Evolutionary conservation across 2,888 invertebrate genomes (phyloP).

Genomic region (Cyclophora punctaria): DNA sequence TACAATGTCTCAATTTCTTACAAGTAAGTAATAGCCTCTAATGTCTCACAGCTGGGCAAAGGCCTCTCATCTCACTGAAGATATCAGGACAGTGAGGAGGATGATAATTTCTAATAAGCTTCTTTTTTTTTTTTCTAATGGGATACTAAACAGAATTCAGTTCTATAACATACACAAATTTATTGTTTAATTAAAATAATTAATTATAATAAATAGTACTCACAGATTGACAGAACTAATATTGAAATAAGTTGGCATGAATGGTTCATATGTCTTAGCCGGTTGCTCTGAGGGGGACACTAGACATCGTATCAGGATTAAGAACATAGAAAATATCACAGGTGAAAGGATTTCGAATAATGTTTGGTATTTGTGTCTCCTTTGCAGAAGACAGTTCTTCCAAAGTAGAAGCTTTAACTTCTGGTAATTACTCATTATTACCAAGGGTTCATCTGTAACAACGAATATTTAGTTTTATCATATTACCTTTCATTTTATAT

Average conservation of each 20-base stretch:
- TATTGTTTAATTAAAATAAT: too few relatives aligned
- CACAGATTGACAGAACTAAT: slow-evolving; percentile 52
- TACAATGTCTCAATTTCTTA: too few relatives aligned
- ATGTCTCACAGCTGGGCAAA: too few relatives aligned
- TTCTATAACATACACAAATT: too few relatives aligned
- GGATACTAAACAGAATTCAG: too few relatives aligned
- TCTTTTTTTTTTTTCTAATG: too few relatives aligned
- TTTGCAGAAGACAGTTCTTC: slow-evolving; percentile 88
- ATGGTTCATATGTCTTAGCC: slow-evolving; percentile 44
- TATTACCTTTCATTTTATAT: too few relatives aligned
- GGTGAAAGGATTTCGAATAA: slow-evolving; percentile 82
- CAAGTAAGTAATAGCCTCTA: too few relatives aligned
- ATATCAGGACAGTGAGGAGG: too few relatives aligned
- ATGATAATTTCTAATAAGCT: too few relatives aligned
- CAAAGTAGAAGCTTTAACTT: slow-evolving; percentile 84
- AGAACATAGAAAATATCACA: slow-evolving; percentile 79
- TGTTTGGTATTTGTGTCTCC: slow-evolving; percentile 82
- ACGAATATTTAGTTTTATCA: neutral
- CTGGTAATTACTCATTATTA: slow-evolving; percentile 58
- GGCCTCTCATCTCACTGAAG: too few relatives aligned
- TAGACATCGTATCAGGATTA: slow-evolving; percentile 82
- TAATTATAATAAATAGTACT: slow-evolving; percentile 25
- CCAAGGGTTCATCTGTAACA: slow-evolving; percentile 17
- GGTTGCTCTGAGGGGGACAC: slow-evolving; percentile 77
- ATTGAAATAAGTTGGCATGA: slow-evolving; percentile 61